phyloP scores from a whole-genome alignment of 2,888 invertebrate genomes.

The Drosophila formosana region DNA sequence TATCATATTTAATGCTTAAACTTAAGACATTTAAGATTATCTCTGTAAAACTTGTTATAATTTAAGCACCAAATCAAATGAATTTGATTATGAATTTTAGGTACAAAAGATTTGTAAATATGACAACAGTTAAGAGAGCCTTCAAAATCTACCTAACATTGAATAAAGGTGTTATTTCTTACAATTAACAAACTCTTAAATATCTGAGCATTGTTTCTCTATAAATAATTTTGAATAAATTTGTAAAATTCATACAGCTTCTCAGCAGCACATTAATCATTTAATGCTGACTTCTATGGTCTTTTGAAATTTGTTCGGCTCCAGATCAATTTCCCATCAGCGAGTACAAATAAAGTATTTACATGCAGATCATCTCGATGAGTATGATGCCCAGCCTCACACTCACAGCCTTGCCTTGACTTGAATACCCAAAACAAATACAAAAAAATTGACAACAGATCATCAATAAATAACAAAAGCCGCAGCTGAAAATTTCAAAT shows the following conservation, averaged over 20 bases:
- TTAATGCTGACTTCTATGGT: not conserved
- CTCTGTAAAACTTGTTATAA: not conserved
- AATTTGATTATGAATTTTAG: not conserved
- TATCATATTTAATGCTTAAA: not conserved
- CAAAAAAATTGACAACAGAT: conserved; percentile 35
- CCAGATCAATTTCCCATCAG: not conserved
- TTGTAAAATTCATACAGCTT: not conserved
- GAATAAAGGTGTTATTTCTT: not conserved
- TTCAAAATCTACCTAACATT: not conserved
- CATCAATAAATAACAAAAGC: conserved; percentile 32
- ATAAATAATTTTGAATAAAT: not conserved
- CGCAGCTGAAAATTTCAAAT: conserved; percentile 24
- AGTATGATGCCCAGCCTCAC: not conserved
- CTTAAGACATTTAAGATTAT: not conserved
- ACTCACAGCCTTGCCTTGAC: conserved; percentile 27
- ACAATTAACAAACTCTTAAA: too few relatives aligned
- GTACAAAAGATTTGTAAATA: not conserved
- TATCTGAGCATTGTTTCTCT: too few relatives aligned
- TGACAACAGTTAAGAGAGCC: too few relatives aligned
- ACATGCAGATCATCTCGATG: conserved; percentile 11
- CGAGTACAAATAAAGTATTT: conserved; percentile 3
- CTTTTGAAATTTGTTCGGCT: not conserved
- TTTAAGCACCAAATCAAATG: not conserved
- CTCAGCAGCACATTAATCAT: conserved; percentile 1
- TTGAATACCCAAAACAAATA: conserved; percentile 12